Base-by-base conservation (phyloP, 2,113 vertebrate species). In the Scophthalmus maximus region DNA sequence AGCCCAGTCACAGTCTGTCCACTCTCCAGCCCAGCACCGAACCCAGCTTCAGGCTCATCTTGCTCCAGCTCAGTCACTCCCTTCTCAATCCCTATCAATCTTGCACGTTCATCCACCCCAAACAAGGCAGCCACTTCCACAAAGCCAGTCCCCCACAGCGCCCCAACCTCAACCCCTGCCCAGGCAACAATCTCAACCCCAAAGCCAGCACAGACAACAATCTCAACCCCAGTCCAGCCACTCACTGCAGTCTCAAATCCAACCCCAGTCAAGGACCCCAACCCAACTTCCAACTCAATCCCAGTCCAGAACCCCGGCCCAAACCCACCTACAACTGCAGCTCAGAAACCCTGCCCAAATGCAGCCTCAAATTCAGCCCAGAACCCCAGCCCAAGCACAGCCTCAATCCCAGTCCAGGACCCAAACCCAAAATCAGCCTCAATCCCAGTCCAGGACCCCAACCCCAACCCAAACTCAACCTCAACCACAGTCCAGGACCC, bases 101-200 rank as follows among this genome's bases (percentile, higher is more conserved):
- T 62, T 60, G 38, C 79, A 81, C 5, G 5, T 60, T 51, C 81
- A 83, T 55, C 55, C 79, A 0, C 59, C 73, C 25, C 86, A 79
- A 74, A 67, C 83, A 14, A 78, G 78, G 23, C 84, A 75, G 36
- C 51, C 65, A n/a, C 76, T 68, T n/a, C 58, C 62, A 3, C 83
- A 89, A n/a, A 29, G 60, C 23, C 87, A 77, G 46, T 49, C 82
- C 25, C 26, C 82, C 17, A 42, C 71, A 32, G 30, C 58, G 7
- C 68, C 81, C 1, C 83, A 85, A 23, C 9, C 88, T 51, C 82
- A 84, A 20, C 27, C 34, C 8, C 79, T 79, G 5, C 7, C 69
- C 18, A 71, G 76, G 27, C 38, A 64, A 40, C n/a, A 12, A 0
- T 32, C 70, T 47, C 60, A 81, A 57, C 44, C 58, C 23, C 87